phyloP scores from a whole-genome alignment of 2,888 invertebrate species.

The Ditylenchus weischeri region DNA sequence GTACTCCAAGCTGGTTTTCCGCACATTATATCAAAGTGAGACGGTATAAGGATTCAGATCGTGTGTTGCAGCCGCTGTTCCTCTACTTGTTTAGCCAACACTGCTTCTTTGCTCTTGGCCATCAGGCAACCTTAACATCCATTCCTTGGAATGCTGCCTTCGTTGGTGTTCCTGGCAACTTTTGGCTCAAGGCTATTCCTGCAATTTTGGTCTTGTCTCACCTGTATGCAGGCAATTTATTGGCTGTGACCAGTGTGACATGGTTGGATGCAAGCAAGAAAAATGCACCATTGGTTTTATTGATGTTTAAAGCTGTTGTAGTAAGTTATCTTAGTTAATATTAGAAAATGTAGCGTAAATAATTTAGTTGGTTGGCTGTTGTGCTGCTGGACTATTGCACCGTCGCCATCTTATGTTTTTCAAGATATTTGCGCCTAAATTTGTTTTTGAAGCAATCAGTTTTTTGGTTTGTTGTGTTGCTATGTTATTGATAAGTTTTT shows the following conservation, averaged over 20 bases:
- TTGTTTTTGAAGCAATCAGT: conserved; percentile 71
- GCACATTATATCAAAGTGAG: no score
- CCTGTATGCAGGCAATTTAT: conserved; percentile 75
- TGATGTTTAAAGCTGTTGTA: conserved; percentile 17
- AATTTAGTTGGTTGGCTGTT: conserved; percentile 17
- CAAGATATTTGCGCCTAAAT: conserved; percentile 95
- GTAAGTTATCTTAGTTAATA: conserved; percentile 18
- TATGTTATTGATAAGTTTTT: conserved; percentile 4
- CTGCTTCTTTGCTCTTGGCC: conserved; percentile 81
- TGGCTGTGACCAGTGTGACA: conserved; percentile 54
- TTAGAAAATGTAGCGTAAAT: neutral
- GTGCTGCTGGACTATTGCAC: conserved; percentile 73
- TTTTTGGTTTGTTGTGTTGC: conserved; percentile 17
- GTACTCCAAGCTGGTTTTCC: no score
- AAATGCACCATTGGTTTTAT: conserved; percentile 13
- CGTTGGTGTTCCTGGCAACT: conserved; percentile 66
- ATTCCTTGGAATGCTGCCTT: conserved; percentile 94
- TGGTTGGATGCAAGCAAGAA: neutral
- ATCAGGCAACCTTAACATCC: conserved; percentile 85
- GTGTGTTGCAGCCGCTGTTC: neutral
- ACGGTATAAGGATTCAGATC: no score
- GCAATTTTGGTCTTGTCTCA: conserved; percentile 71
- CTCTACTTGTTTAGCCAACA: conserved; percentile 54
- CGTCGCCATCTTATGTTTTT: conserved; percentile 96
- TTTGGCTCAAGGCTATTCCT: conserved; percentile 62